Percentiles rank a stretch among this genome's conserved stretches.
phyloP scores from a whole-genome alignment of 2,888 invertebrate genomes.

The Heteromurus nitidus region DNA sequence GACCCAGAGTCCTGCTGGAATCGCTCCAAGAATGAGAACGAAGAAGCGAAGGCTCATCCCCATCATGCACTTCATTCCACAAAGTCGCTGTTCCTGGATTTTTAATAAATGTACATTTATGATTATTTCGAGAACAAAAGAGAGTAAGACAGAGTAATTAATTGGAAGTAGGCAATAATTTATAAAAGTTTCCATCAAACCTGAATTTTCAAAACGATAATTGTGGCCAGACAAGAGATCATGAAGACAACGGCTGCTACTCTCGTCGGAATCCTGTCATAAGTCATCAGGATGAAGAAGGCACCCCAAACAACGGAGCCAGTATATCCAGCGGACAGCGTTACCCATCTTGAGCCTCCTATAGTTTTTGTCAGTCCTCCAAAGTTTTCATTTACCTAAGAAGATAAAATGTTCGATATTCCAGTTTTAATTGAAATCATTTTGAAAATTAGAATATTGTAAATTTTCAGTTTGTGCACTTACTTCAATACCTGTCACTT shows the following conservation, averaged over 20 bases:
- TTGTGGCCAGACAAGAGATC: conserved; percentile 64
- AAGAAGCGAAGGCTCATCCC: conserved; percentile 64
- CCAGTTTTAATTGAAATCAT: background rate
- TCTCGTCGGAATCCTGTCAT: conserved; percentile 65
- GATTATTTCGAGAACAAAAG: background rate
- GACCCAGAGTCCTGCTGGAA: conserved; percentile 66
- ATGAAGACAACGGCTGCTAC: conserved; percentile 68
- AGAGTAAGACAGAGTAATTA: background rate
- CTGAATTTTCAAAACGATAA: conserved; percentile 64
- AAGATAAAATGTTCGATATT: background rate
- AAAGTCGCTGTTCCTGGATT: conserved; percentile 57
- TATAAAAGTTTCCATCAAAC: conserved; percentile 18
- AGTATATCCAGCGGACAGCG: conserved; percentile 68
- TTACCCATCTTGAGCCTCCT: conserved; percentile 67
- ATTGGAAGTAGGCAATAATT: background rate
- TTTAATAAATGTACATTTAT: conserved; percentile 18
- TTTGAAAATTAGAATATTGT: background rate
- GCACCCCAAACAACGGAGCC: conserved; percentile 69
- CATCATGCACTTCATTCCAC: conserved; percentile 67
- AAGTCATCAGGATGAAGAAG: conserved; percentile 70
- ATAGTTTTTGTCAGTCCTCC: conserved; percentile 65
- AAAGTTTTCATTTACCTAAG: conserved; percentile 67
- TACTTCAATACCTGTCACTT: conserved; percentile 67
- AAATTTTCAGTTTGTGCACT: background rate
- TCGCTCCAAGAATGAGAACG: conserved; percentile 62